Conservation (phyloP, 2,113 vertebrate genomes). For the Micromys minutus region DNA sequence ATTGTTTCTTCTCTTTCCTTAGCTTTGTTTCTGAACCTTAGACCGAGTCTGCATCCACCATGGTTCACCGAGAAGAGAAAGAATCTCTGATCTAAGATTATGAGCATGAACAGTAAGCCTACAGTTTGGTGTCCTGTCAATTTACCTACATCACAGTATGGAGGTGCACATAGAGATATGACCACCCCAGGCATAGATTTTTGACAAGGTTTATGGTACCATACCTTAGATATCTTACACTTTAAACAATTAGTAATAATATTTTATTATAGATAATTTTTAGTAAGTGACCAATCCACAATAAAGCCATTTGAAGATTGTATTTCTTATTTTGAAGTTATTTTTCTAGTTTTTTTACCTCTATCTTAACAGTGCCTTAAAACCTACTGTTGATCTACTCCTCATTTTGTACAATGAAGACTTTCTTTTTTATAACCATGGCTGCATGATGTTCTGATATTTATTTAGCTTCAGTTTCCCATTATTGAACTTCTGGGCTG, state of each 20-base stretch:
- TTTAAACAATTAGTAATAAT: background rate
- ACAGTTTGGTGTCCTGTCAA: background rate
- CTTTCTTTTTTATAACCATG: background rate
- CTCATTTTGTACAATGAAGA: background rate
- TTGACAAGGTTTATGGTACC: background rate
- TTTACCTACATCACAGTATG: background rate
- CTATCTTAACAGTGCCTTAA: background rate
- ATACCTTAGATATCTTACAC: background rate
- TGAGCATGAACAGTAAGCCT: background rate
- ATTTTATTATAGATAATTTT: constrained; percentile 16
- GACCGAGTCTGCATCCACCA: background rate
- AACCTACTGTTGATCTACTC: too few relatives aligned
- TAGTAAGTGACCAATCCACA: constrained; percentile 6
- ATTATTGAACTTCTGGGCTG: constrained; percentile 6
- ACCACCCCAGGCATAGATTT: background rate
- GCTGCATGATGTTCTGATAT: background rate
- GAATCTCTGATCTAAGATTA: background rate
- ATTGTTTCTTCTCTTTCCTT: background rate
- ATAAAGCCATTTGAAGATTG: background rate
- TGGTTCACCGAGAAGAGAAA: background rate
- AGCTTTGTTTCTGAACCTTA: background rate
- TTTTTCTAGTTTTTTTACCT: background rate
- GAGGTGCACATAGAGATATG: background rate
- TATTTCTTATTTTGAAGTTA: constrained; percentile 15
- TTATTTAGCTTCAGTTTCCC: background rate